These are phyloP conservation scores for Lasioglossum albipes DNA, from an alignment of 1,140 invertebrate species.

Conservation along the genomic window DNA sequence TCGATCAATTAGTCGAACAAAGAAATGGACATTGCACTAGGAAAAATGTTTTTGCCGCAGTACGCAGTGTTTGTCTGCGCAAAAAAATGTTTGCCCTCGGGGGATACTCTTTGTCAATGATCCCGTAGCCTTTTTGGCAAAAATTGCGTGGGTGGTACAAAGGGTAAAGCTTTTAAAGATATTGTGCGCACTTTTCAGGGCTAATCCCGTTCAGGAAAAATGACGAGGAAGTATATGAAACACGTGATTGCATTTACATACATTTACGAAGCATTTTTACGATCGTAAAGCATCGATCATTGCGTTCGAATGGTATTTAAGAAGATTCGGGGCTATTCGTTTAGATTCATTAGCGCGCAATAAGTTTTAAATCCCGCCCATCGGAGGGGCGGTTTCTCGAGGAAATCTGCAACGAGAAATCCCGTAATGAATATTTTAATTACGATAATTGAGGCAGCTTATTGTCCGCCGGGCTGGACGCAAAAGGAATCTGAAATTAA, in stretches of 20 bases:
- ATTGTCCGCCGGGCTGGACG: conserved; percentile 15
- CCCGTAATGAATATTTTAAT: conserved; percentile 48
- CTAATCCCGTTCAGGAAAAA: background rate
- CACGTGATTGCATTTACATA: no score
- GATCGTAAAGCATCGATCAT: background rate
- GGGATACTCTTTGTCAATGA: background rate
- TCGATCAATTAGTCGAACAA: no score
- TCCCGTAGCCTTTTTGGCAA: background rate
- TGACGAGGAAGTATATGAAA: background rate
- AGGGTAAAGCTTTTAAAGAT: background rate
- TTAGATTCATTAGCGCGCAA: background rate
- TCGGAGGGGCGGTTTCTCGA: background rate
- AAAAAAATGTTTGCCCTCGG: background rate
- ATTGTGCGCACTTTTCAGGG: background rate
- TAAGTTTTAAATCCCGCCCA: background rate
- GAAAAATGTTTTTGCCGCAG: no score
- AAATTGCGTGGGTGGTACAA: background rate
- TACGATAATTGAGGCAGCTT: conserved; percentile 40
- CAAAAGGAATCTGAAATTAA: conserved; percentile 40
- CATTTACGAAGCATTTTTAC: background rate
- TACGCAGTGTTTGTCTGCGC: no score
- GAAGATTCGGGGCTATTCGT: background rate
- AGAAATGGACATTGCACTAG: no score
- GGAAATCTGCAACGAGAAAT: conserved; percentile 36
- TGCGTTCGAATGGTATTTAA: background rate